Base-by-base conservation (phyloP, 2,888 invertebrate genomes). In the Megastigmus dorsalis region DNA sequence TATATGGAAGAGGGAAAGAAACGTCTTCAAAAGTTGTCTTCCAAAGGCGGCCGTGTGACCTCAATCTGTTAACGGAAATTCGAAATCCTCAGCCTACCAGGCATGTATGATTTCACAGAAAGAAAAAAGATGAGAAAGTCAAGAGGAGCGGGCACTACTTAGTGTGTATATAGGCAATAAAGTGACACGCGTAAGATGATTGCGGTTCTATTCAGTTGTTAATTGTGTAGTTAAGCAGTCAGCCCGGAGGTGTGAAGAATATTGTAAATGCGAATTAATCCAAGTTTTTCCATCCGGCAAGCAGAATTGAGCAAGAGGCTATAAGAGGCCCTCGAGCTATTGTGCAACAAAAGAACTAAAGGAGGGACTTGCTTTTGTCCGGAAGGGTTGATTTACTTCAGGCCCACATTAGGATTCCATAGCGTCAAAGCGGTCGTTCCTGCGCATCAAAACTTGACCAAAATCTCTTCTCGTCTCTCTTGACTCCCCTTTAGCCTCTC, bases 191-290 rank as follows among this genome's bases (percentile, higher is more conserved):
- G 45, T 33, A 52, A 55, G 62, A 36, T 50, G 36, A 48, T 70
- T 18, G 52, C 9, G 10, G n/a, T 48, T 62, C 45, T 57, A 62
- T 43, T 69, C 43, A 55, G 36, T 45, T 23, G 60, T 60, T 74
- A 60, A 70, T 71, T 59, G 38, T 55, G 59, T n/a, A 55, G 52
- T 74, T 77, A 68, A 68, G 66, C 66, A 62, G n/a, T n/a, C 50
- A 60, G 80, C 79, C 54, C 74, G n/a, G 79, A 84, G 84, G 85
- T 82, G 85, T 82, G 83, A 85, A 82, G 82, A 83, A 85, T 83
- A 82, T 83, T 85, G 84, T 84, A 85, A 85, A 85, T 80, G 81
- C 83, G 84, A 85, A 85, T 85, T 85, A 85, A 84, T 85, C 82
- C 82, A 83, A 84, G 82, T 82, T 78, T 79, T 76, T 73, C 62